Evolutionary conservation across 2,888 invertebrate species (phyloP).

Genomic region (Drosophila demipolita): DNA sequence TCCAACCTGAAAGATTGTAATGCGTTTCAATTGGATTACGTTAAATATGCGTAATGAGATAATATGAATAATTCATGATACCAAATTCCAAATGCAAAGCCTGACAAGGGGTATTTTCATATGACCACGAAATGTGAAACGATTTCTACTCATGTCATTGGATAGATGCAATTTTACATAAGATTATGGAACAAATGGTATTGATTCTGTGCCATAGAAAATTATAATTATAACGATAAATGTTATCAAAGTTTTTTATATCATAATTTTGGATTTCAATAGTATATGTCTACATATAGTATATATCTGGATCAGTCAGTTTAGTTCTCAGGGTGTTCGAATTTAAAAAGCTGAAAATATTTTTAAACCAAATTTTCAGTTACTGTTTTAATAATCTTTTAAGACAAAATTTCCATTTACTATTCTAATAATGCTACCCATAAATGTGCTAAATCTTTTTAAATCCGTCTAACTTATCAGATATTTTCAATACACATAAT

Average conservation of each 20-base stretch:
- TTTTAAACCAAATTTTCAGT: not conserved
- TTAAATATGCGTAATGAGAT: conserved; percentile 9
- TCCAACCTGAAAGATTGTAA: not conserved
- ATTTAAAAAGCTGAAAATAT: too few species aligned
- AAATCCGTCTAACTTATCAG: not conserved
- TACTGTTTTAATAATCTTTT: not conserved
- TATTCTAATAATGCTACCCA: not conserved
- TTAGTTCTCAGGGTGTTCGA: too few species aligned
- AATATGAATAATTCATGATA: conserved; percentile 19
- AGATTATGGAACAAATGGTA: not conserved
- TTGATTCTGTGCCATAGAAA: not conserved
- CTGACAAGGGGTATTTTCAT: not conserved
- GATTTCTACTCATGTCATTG: not conserved
- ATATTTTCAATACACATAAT: not conserved
- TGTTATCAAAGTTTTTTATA: not conserved
- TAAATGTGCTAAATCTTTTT: not conserved
- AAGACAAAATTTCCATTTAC: not conserved
- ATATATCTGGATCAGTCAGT: too few species aligned
- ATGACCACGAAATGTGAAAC: not conserved
- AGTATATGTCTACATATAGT: not conserved
- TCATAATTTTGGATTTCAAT: not conserved
- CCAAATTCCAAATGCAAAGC: conserved; percentile 5
- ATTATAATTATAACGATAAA: not conserved
- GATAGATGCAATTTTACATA: too few species aligned
- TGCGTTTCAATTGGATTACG: conserved; percentile 1